Conservation (phyloP, 1,140 invertebrate genomes). For the Linepithema humile region DNA sequence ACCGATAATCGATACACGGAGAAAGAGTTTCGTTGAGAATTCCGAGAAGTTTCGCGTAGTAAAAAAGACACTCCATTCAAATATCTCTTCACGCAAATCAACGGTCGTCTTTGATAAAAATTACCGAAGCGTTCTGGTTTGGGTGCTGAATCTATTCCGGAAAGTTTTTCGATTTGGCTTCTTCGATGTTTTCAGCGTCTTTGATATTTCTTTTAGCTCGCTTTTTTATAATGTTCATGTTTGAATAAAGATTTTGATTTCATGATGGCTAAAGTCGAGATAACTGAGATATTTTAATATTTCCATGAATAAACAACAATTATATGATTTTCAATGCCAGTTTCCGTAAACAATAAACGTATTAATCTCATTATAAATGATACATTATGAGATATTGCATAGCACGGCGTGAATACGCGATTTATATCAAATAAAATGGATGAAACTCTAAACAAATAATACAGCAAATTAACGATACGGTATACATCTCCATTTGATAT, state of each 20-base stretch:
- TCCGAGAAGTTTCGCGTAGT: neutral
- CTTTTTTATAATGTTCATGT: neutral
- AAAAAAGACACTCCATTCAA: constrained; percentile 17
- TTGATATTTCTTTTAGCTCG: constrained; percentile 6
- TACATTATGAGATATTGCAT: neutral
- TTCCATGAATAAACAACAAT: neutral
- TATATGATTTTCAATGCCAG: neutral
- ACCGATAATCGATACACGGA: constrained; percentile 44
- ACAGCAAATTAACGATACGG: neutral
- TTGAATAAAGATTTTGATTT: constrained; percentile 14
- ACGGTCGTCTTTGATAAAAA: constrained; percentile 32
- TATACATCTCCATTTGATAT: neutral
- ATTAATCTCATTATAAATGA: constrained; percentile 18
- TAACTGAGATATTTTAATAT: too few species aligned
- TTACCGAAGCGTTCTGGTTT: constrained; percentile 3
- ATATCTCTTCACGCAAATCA: constrained; percentile 24
- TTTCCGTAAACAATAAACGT: neutral
- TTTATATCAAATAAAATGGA: neutral
- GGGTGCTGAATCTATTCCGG: neutral
- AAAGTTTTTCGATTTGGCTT: constrained; percentile 29
- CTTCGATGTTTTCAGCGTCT: neutral
- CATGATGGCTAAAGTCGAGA: constrained; percentile 6
- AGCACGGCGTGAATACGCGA: neutral
- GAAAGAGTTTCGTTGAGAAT: constrained; percentile 15
- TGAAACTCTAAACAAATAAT: neutral